Conservation (phyloP, 2,888 invertebrate species). For the Apoda limacodes region DNA sequence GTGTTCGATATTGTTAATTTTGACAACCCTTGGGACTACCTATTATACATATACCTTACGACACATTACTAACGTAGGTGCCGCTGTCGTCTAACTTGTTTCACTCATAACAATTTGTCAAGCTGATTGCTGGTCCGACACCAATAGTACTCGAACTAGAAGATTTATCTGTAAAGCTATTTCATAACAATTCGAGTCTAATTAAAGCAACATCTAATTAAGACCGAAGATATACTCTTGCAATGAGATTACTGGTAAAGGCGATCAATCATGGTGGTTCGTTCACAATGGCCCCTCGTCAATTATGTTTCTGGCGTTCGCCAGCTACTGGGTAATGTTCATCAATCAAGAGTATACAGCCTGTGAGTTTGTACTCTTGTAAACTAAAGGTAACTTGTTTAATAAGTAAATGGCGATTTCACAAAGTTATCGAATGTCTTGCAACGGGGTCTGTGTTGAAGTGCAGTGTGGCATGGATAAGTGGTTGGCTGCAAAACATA, state of each 20-base stretch:
- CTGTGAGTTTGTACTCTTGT: slow-evolving; percentile 19
- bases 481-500: too few species aligned
- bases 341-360: slow-evolving; percentile 54
- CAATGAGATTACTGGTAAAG: slow-evolving; percentile 19
- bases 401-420: slow-evolving; percentile 19
- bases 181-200: slow-evolving; percentile 39
- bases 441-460: slow-evolving; percentile 14
- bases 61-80: too few species aligned
- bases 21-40: too few species aligned
- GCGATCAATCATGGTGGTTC: slow-evolving; percentile 39
- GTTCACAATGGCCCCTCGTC: slow-evolving; percentile 43
- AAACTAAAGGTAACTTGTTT: slow-evolving; percentile 32
- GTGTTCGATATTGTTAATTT: too few species aligned
- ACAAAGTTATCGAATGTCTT: slow-evolving; percentile 18
- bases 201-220: slow-evolving; percentile 50
- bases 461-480: too few species aligned
- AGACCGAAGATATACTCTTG: slow-evolving; percentile 25
- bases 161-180: too few species aligned
- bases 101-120: slow-evolving; percentile 30
- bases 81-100: slow-evolving; percentile 18
- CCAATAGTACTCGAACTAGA: too few species aligned
- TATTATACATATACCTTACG: too few species aligned
- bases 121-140: slow-evolving; percentile 27
- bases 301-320: slow-evolving; percentile 47
- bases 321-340: slow-evolving; percentile 49